phyloP scores from a whole-genome alignment of 1,140 invertebrate species.

The Rhyacophila brunnea region DNA sequence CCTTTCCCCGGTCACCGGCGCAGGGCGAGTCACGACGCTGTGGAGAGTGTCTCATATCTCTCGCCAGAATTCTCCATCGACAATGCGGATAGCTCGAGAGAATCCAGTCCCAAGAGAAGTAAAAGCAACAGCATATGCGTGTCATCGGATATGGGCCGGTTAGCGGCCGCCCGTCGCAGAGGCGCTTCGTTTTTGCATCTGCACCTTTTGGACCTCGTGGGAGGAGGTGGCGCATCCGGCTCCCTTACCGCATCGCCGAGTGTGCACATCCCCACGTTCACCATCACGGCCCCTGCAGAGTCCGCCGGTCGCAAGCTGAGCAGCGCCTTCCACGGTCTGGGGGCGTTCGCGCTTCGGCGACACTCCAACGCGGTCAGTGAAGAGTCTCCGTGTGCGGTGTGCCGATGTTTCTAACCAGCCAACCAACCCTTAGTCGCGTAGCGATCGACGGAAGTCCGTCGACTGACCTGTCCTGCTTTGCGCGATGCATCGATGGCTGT shows the following conservation, averaged over 20 bases:
- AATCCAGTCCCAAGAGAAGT: slow-evolving; percentile 32
- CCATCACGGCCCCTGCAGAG: slow-evolving; percentile 48
- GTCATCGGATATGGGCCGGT: slow-evolving; percentile 31
- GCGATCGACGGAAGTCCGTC: not conserved
- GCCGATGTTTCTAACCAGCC: not conserved
- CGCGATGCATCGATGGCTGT: too few relatives aligned
- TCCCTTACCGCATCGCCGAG: slow-evolving; percentile 46
- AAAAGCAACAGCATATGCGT: slow-evolving; percentile 52
- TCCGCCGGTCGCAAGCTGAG: slow-evolving; percentile 47
- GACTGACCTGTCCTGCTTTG: too few relatives aligned
- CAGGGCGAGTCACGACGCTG: slow-evolving; percentile 12
- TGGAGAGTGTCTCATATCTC: not conserved
- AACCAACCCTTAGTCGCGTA: not conserved
- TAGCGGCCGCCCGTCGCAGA: slow-evolving; percentile 39
- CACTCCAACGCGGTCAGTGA: slow-evolving; percentile 55
- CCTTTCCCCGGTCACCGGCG: not conserved
- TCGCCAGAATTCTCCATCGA: slow-evolving; percentile 24
- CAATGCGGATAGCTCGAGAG: slow-evolving; percentile 32
- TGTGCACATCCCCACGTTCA: slow-evolving; percentile 50
- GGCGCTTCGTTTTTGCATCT: slow-evolving; percentile 49
- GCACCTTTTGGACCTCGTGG: slow-evolving; percentile 38
- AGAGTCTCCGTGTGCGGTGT: not conserved
- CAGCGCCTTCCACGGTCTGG: slow-evolving; percentile 50
- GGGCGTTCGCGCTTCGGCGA: slow-evolving; percentile 51
- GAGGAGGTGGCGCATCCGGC: slow-evolving; percentile 35